Evolutionary conservation across 2,797 vertebrate species (phyloP).

Genomic region (Bufotes viridis): DNA sequence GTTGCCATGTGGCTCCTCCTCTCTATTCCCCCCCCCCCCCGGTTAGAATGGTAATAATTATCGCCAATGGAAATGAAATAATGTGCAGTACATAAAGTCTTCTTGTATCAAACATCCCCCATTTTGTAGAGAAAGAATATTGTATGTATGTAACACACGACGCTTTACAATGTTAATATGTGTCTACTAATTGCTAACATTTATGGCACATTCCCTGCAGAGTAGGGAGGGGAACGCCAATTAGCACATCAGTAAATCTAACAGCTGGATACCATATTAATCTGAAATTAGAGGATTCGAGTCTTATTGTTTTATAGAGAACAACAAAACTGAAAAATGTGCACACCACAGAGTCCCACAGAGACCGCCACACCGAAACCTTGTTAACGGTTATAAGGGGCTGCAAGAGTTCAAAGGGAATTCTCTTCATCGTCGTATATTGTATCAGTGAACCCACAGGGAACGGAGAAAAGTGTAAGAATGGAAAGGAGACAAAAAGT

Average conservation of each 20-base stretch:
- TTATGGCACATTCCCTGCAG: slow-evolving; percentile 1
- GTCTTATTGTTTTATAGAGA: slow-evolving; percentile 19
- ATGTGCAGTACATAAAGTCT: too few relatives aligned
- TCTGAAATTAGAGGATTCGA: slow-evolving; percentile 32
- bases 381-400: background rate
- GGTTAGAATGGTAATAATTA: too few relatives aligned
- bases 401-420: background rate
- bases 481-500: background rate
- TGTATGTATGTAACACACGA: background rate
- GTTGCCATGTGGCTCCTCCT: too few relatives aligned
- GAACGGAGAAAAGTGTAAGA: background rate
- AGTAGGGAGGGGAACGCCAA: slow-evolving; percentile 65
- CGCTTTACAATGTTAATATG: background rate
- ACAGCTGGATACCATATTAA: slow-evolving; percentile 58
- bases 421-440: background rate
- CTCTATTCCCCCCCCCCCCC: too few relatives aligned
- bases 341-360: background rate
- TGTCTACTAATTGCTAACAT: slow-evolving; percentile 1
- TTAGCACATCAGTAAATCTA: slow-evolving; percentile 65
- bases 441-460: background rate
- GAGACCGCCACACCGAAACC: background rate
- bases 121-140: too few relatives aligned
- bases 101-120: too few relatives aligned
- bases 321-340: slow-evolving; percentile 16
- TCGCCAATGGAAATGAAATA: too few relatives aligned